phyloP scores from a whole-genome alignment of 2,888 invertebrate genomes.

The Leucophenga maculata region DNA sequence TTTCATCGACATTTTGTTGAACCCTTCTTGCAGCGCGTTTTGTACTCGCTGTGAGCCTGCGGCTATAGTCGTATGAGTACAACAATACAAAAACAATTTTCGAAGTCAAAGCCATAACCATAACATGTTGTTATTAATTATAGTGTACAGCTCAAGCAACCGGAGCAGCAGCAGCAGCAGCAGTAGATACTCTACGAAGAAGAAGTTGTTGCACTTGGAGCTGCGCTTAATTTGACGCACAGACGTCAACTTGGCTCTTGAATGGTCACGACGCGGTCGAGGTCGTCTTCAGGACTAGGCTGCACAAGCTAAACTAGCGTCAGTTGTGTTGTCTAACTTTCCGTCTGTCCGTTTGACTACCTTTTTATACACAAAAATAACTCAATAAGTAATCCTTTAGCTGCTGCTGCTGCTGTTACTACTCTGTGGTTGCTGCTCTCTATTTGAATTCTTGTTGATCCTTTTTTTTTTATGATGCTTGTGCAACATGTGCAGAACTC shows the following conservation, averaged over 20 bases:
- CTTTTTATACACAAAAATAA: slow-evolving; percentile 53
- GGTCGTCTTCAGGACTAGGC: slow-evolving; percentile 31
- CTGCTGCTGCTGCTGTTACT: slow-evolving; percentile 13
- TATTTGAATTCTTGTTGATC: neutral
- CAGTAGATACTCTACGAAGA: slow-evolving; percentile 28
- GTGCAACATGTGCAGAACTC: slow-evolving; percentile 50
- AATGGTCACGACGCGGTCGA: slow-evolving; percentile 35
- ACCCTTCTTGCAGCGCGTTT: neutral
- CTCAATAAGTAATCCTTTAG: slow-evolving; percentile 61
- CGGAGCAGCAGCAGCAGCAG: slow-evolving; percentile 44
- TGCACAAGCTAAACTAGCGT: slow-evolving; percentile 34
- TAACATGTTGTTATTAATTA: slow-evolving; percentile 67
- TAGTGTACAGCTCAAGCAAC: slow-evolving; percentile 57
- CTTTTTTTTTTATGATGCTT: neutral
- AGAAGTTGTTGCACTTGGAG: slow-evolving; percentile 33
- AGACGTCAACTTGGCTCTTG: slow-evolving; percentile 48
- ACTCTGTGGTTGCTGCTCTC: no score
- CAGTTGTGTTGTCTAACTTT: slow-evolving; percentile 40
- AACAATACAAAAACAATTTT: slow-evolving; percentile 58
- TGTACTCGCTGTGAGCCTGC: slow-evolving; percentile 2
- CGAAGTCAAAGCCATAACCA: slow-evolving; percentile 57
- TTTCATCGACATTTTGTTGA: neutral
- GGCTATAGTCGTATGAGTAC: neutral
- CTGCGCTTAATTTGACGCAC: slow-evolving; percentile 64
- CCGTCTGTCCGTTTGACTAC: neutral